Conservation (phyloP, 2,888 invertebrate genomes). For the Caenorhabditis zanzibari region DNA sequence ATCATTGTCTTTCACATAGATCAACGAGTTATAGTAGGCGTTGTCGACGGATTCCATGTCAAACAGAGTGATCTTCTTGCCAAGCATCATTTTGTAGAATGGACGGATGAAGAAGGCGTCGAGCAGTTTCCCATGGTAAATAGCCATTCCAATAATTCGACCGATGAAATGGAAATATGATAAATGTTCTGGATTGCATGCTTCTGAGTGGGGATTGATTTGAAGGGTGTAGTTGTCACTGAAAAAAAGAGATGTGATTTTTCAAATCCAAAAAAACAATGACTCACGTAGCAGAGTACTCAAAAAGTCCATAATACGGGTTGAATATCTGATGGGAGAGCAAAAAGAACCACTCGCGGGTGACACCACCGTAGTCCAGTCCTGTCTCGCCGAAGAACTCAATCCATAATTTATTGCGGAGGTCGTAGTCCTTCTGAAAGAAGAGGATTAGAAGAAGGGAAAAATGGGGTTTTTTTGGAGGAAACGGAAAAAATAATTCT, state of each 20-base stretch:
- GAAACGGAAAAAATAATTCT: too few relatives aligned
- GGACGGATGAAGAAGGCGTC: constrained; percentile 99
- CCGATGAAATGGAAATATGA: constrained; percentile 99
- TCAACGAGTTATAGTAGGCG: constrained; percentile 97
- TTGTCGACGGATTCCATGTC: constrained; percentile 99
- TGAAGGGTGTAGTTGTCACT: constrained; percentile 98
- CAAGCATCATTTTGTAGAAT: constrained; percentile 99
- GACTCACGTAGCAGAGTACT: constrained; percentile 97
- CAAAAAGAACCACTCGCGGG: constrained; percentile 97
- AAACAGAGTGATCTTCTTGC: constrained; percentile 93
- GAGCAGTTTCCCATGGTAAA: constrained; percentile 97
- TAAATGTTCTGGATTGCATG: constrained; percentile 98
- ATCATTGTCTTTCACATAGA: constrained; percentile 89
- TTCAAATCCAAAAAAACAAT: not conserved
- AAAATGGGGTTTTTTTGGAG: too few relatives aligned
- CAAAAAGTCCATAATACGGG: constrained; percentile 99
- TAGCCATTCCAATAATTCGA: constrained; percentile 98
- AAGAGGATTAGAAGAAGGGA: not conserved
- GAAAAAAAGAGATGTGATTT: constrained; percentile 74
- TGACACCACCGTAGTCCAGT: constrained; percentile 77
- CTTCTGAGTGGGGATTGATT: constrained; percentile 97
- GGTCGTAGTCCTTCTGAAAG: constrained; percentile 88
- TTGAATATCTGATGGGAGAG: constrained; percentile 99
- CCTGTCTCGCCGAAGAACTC: constrained; percentile 94
- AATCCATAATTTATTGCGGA: constrained; percentile 98